These are phyloP conservation scores for Botia kubotai DNA, from an alignment of 2,797 vertebrate genomes.

Conservation along the genomic window DNA sequence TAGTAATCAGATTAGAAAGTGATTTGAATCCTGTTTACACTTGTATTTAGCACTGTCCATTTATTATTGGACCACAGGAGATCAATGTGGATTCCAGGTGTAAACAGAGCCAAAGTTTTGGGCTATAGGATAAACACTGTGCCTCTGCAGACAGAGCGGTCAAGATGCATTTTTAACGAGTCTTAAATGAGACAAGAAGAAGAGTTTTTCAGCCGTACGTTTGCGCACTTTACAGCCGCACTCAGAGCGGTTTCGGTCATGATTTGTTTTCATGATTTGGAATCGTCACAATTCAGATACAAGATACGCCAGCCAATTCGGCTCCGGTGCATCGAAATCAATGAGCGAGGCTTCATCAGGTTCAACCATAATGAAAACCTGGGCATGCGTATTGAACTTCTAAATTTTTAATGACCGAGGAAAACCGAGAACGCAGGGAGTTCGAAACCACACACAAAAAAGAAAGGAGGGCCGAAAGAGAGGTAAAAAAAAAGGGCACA, in stretches of 20 bases:
- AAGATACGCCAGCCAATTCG: slow-evolving; percentile 31
- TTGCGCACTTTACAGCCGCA: too few relatives aligned
- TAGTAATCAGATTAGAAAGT: background rate
- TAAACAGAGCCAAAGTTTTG: background rate
- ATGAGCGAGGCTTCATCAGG: slow-evolving; percentile 49
- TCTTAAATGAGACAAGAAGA: slow-evolving; percentile 8
- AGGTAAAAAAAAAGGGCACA: slow-evolving; percentile 19
- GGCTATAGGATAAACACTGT: background rate
- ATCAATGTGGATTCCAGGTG: background rate
- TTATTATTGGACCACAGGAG: background rate
- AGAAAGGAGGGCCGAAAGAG: slow-evolving; percentile 9
- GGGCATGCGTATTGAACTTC: slow-evolving; percentile 44
- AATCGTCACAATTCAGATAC: slow-evolving; percentile 39
- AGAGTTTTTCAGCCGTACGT: too few relatives aligned
- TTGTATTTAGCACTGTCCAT: background rate
- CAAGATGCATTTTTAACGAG: background rate
- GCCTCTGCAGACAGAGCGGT: background rate
- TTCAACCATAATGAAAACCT: slow-evolving; percentile 54
- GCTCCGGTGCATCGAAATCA: slow-evolving; percentile 16
- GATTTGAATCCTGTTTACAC: background rate
- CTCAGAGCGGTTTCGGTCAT: background rate
- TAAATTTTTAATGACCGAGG: slow-evolving; percentile 63
- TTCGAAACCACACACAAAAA: slow-evolving; percentile 25
- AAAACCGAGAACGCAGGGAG: slow-evolving; percentile 41
- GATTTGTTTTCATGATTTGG: slow-evolving; percentile 48